phyloP scores from a whole-genome alignment of 2,797 vertebrate genomes.

The Meda fulgida region DNA sequence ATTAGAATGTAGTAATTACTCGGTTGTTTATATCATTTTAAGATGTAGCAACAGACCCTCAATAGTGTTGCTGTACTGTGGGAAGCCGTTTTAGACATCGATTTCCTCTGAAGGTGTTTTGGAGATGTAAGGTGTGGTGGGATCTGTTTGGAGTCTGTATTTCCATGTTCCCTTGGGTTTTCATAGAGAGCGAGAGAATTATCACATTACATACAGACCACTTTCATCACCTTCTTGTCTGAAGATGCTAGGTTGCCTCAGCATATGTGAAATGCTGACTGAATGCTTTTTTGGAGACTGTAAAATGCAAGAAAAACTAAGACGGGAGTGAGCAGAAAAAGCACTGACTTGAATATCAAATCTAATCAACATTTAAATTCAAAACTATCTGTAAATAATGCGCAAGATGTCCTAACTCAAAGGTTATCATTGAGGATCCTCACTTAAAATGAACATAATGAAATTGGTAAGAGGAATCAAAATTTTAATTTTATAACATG shows the following conservation, averaged over 20 bases:
- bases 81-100: not conserved
- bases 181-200: not conserved
- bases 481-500: too few species aligned
- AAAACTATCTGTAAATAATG: not conserved
- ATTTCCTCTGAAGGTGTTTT: not conserved
- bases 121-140: not conserved
- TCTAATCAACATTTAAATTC: not conserved
- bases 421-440: not conserved
- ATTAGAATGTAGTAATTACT: not conserved
- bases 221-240: not conserved
- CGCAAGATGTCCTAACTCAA: not conserved
- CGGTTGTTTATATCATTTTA: not conserved
- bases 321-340: not conserved
- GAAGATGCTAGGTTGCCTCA: slow-evolving; percentile 5
- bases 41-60: not conserved
- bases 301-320: not conserved
- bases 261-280: slow-evolving; percentile 26
- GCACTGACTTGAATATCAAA: not conserved
- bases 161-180: not conserved
- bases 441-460: too few species aligned
- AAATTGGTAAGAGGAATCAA: too few species aligned
- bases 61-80: not conserved
- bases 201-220: slow-evolving; percentile 38
- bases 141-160: not conserved
- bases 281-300: not conserved